Conservation (phyloP, 2,888 invertebrate species). For the Hetaerina titia region DNA sequence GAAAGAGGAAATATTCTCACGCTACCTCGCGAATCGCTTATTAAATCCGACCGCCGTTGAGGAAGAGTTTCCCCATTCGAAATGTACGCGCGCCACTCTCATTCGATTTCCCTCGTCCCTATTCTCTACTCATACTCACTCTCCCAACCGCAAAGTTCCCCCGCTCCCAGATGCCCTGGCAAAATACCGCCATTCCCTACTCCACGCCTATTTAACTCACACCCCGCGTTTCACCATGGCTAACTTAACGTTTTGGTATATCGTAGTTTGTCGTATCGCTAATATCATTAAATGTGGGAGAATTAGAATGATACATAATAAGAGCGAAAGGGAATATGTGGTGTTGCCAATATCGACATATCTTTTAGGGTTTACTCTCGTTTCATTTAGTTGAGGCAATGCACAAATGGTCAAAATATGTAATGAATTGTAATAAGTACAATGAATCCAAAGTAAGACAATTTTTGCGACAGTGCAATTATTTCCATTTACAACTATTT, state of each 20-base stretch:
- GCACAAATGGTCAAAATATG: too few species aligned
- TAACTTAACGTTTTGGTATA: not conserved
- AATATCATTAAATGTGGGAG: too few species aligned
- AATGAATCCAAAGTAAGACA: too few species aligned
- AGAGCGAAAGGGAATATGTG: too few species aligned
- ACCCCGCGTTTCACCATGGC: not conserved
- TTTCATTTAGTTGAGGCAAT: too few species aligned
- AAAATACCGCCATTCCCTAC: not conserved
- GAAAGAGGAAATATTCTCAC: slow-evolving; percentile 33
- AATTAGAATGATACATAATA: too few species aligned
- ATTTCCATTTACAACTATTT: too few species aligned
- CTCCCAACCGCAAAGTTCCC: not conserved
- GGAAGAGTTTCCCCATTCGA: not conserved
- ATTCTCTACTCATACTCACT: not conserved
- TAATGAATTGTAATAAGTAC: too few species aligned
- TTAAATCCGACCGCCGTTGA: slow-evolving; percentile 42
- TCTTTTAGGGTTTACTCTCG: too few species aligned
- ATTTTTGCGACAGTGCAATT: too few species aligned
- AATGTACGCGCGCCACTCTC: slow-evolving; percentile 23
- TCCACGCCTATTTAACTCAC: not conserved
- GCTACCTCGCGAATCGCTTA: slow-evolving; percentile 11
- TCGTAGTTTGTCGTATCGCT: not conserved
- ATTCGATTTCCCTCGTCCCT: not conserved
- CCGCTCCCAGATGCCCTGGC: not conserved
- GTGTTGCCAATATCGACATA: too few species aligned